Evolutionary conservation across 2,113 vertebrate genomes (phyloP).

Genomic region (Alectura lathami): DNA sequence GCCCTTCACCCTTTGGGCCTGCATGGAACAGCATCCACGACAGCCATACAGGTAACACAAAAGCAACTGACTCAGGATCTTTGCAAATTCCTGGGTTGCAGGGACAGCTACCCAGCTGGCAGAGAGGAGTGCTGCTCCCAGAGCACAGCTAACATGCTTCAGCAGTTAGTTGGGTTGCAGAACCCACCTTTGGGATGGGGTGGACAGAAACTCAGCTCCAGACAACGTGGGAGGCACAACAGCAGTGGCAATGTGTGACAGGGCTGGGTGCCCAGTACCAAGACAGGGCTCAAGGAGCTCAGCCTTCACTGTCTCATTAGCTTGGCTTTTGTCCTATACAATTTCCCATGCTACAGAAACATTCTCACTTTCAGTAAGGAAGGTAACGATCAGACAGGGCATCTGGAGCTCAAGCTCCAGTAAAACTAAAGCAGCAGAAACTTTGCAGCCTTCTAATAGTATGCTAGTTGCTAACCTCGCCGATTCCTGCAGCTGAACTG

Average conservation of each 20-base stretch:
- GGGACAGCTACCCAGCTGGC: not conserved
- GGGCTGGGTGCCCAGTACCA: not conserved
- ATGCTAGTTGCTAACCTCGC: not conserved
- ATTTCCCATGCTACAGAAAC: not conserved
- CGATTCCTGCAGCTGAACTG: accelerated
- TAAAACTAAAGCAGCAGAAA: not conserved
- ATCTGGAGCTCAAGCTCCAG: not conserved
- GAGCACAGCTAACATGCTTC: not conserved
- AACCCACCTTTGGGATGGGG: not conserved
- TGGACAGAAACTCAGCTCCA: not conserved
- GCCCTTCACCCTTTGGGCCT: accelerated
- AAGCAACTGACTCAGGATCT: not conserved
- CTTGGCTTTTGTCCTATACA: not conserved
- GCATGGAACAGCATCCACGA: not conserved
- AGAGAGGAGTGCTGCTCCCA: not conserved
- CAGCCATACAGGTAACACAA: not conserved
- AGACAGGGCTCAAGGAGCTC: not conserved
- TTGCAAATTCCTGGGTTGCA: not conserved
- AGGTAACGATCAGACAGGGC: not conserved
- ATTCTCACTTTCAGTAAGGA: too few relatives aligned
- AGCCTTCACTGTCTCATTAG: not conserved
- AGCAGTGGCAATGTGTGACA: not conserved
- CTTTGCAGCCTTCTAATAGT: not conserved
- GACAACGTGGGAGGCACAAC: not conserved
- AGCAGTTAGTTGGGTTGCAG: not conserved